phyloP scores from a whole-genome alignment of 2,888 invertebrate species.

The Synergus japonicus region DNA sequence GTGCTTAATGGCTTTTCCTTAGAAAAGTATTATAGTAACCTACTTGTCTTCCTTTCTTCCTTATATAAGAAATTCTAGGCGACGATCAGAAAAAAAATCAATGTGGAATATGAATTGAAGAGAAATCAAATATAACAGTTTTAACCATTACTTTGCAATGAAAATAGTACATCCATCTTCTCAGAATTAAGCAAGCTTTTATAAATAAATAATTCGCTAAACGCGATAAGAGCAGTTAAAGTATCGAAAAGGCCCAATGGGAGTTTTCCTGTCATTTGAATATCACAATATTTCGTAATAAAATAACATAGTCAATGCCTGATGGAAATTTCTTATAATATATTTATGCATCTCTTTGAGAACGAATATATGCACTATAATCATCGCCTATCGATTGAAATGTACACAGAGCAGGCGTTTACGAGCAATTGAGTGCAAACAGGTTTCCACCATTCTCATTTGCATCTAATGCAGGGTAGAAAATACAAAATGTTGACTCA shows the following conservation, averaged over 20 bases:
- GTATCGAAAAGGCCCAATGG: constrained; percentile 16
- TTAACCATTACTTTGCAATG: no score
- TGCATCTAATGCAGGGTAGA: background rate
- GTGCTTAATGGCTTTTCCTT: background rate
- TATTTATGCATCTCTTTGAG: background rate
- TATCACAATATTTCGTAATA: background rate
- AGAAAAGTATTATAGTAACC: background rate
- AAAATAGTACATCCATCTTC: background rate
- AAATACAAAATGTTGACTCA: background rate
- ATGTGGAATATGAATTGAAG: no score
- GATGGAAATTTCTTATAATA: background rate
- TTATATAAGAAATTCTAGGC: background rate
- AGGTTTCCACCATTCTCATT: constrained; percentile 20
- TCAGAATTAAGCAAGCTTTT: constrained; percentile 1
- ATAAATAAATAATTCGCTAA: constrained; percentile 8
- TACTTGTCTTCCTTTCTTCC: background rate
- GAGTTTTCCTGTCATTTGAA: background rate
- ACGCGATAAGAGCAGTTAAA: constrained; percentile 7
- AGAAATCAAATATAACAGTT: no score
- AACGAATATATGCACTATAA: background rate
- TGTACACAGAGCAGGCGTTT: constrained; percentile 16
- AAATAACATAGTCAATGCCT: background rate
- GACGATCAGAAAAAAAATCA: no score
- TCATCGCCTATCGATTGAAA: constrained; percentile 23
- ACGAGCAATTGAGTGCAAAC: constrained; percentile 26